A percentile compares a stretch with the other conserved stretches of the same genome.
Conservation (phyloP, 2,888 invertebrate species). For the Agelastica alni region DNA sequence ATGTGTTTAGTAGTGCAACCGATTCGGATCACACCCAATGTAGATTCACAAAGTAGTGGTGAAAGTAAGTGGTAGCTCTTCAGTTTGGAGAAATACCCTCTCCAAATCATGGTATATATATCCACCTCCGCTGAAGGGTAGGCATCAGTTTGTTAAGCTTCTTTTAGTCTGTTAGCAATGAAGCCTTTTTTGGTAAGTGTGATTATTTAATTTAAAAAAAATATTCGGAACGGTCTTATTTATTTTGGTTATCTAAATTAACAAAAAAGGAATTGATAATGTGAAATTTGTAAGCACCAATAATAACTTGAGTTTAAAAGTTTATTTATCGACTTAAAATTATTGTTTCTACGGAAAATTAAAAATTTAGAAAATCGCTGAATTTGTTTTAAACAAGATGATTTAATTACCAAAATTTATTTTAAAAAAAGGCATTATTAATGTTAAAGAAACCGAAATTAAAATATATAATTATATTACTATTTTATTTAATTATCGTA, state of each 20-base stretch:
- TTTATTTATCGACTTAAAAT: too few relatives aligned
- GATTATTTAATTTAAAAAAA: not conserved
- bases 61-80: conserved; percentile 37
- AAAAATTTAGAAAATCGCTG: too few relatives aligned
- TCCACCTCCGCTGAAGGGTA: conserved; percentile 41
- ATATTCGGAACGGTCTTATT: not conserved
- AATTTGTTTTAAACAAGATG: too few relatives aligned
- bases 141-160: conserved; percentile 38
- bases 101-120: conserved; percentile 39
- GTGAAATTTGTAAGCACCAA: too few relatives aligned
- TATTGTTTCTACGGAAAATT: too few relatives aligned
- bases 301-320: too few relatives aligned
- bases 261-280: too few relatives aligned
- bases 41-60: conserved; percentile 38
- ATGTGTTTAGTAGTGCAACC: conserved; percentile 16
- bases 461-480: too few relatives aligned
- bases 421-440: too few relatives aligned
- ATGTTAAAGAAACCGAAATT: too few relatives aligned
- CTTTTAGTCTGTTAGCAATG: conserved; percentile 35
- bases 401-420: too few relatives aligned
- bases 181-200: conserved; percentile 41
- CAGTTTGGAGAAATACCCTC: conserved; percentile 38
- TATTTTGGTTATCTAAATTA: not conserved
- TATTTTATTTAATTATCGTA: too few relatives aligned
- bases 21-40: conserved; percentile 13